Percentiles rank a stretch among this genome's conserved stretches.
phyloP scores from a whole-genome alignment of 2,797 vertebrate genomes.

The Coregonus suidteri region DNA sequence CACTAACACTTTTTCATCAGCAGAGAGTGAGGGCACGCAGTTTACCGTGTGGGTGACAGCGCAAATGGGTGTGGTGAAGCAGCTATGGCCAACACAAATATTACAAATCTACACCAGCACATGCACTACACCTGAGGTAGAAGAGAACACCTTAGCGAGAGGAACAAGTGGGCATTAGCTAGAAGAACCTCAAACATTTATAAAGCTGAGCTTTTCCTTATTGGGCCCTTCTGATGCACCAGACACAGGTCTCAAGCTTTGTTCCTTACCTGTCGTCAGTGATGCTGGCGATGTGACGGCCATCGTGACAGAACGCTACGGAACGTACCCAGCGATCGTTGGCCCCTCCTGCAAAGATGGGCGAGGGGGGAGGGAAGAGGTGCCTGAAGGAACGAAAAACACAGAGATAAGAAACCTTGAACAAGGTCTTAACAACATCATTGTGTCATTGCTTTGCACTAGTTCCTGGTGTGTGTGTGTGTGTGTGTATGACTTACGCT shows the following conservation, averaged over 20 bases:
- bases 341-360: constrained; percentile 96
- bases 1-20: constrained; percentile 26
- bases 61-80: background rate
- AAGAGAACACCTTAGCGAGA: too few species aligned
- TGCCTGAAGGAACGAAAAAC: constrained; percentile 75
- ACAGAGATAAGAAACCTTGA: background rate
- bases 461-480: background rate
- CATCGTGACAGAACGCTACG: constrained; percentile 93
- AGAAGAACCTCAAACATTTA: background rate
- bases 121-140: background rate
- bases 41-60: background rate
- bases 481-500: constrained; percentile 76
- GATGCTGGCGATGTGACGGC: constrained; percentile 88
- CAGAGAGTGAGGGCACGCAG: constrained; percentile 5
- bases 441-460: background rate
- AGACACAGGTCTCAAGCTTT: background rate
- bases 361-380: constrained; percentile 93
- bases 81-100: background rate
- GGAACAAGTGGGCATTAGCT: background rate
- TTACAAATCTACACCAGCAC: background rate
- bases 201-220: background rate
- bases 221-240: too few species aligned
- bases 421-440: background rate
- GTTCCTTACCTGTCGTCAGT: constrained; percentile 90
- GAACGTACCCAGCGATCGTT: constrained; percentile 97